Base-by-base conservation (phyloP, 2,888 invertebrate genomes). In the Pseudococcus jackbeardsleyi region DNA sequence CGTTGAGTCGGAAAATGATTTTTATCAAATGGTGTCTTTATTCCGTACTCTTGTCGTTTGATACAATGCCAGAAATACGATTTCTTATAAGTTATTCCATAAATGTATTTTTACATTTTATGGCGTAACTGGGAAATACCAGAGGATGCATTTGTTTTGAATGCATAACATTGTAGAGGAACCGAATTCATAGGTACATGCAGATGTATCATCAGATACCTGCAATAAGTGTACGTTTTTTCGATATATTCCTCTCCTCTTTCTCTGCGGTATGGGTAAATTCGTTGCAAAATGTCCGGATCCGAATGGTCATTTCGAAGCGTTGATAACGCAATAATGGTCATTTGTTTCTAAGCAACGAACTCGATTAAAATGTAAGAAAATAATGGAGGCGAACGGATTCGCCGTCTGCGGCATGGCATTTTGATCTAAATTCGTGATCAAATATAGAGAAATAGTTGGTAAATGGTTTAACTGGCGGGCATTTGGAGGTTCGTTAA, bases 371-470 rank as follows among this genome's bases (percentile, higher is more conserved):
- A 72, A 72, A 72, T 72, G 68, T 72, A 26, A 72, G n/a, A 72
- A 64, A 72, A 72, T 72, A 72, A 72, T 59, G 19, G 19, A n/a
- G 19, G 26, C 26, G 33, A 12, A 26, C 12, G 68, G 68, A 33
- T 33, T 33, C 26, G 26, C 26, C 26, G 26, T 33, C 26, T 33
- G 26, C 26, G 26, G 26, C 26, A 33, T 6, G 68, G 33, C 68
- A 79, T 79, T 79, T 79, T 79, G 79, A 79, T 79, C 79, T 79
- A 42, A 79, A 79, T 79, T 79, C 79, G 79, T 79, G 79, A 79
- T 79, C 79, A 33, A 39, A 39, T 46, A n/a, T 79, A 79, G 11
- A 72, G 68, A 26, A 72, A 72, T 72, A 72, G 68, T 33, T 26
- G 68, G 68, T 72, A 26, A 64, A 26, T 22, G 68, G 22, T 72